Conservation (phyloP, 2,113 vertebrate genomes). For the Dolichotis patagonum region DNA sequence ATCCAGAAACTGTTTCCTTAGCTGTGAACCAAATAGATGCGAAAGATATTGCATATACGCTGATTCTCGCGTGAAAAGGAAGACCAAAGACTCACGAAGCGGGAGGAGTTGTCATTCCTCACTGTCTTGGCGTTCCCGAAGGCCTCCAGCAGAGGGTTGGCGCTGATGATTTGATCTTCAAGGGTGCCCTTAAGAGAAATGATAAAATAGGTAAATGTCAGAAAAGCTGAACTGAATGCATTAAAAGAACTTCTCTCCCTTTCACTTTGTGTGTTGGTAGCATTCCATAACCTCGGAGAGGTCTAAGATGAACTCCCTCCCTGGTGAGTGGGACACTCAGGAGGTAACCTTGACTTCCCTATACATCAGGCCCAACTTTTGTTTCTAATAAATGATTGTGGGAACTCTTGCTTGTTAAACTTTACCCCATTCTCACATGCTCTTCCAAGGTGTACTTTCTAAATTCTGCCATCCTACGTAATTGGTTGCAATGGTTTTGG, state of each 20-base stretch:
- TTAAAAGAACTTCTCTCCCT: not conserved
- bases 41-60: not conserved
- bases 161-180: constrained; percentile 88
- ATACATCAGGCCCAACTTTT: not conserved
- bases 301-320: not conserved
- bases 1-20: not conserved
- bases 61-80: not conserved
- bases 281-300: not conserved
- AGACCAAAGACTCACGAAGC: constrained; percentile 83
- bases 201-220: not conserved
- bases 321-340: not conserved
- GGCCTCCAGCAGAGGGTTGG: constrained; percentile 87
- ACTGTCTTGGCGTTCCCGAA: constrained; percentile 88
- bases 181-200: constrained; percentile 79
- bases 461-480: not conserved
- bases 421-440: not conserved
- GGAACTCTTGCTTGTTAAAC: not conserved
- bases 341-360: not conserved
- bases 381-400: not conserved
- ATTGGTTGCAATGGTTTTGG: not conserved
- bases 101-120: constrained; percentile 88
- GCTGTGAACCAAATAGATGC: not conserved
- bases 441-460: not conserved
- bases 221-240: not conserved
- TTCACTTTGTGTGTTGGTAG: not conserved